Conservation (phyloP, 2,888 invertebrate species). For the Hirtodrosophila histrioides region DNA sequence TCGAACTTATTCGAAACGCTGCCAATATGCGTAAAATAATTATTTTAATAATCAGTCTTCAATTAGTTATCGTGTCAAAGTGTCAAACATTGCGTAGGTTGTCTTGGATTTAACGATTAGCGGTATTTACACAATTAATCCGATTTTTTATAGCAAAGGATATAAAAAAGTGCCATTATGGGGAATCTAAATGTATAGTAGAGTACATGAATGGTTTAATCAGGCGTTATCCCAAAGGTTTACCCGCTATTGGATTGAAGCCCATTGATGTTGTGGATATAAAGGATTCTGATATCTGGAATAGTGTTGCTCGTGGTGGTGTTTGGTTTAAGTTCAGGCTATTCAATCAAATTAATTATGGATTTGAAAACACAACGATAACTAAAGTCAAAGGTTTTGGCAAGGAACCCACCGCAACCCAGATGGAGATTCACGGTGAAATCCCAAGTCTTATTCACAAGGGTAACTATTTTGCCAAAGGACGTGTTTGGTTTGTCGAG, state of each 20-base stretch:
- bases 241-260: constrained; percentile 39
- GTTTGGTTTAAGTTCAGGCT: constrained; percentile 27
- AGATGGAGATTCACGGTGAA: constrained; percentile 54
- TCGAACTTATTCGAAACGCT: too few relatives aligned
- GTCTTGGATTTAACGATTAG: not conserved
- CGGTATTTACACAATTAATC: too few relatives aligned
- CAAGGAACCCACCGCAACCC: constrained; percentile 43
- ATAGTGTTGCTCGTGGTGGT: constrained; percentile 7
- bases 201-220: constrained; percentile 41
- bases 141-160: constrained; percentile 13
- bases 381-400: constrained; percentile 55
- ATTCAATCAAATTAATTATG: constrained; percentile 41
- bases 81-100: constrained; percentile 35
- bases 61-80: constrained; percentile 3
- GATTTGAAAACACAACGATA: constrained; percentile 56
- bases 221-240: constrained; percentile 25
- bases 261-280: constrained; percentile 41
- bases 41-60: not conserved
- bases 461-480: constrained; percentile 29
- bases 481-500: constrained; percentile 18
- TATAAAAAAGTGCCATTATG: constrained; percentile 47
- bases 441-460: constrained; percentile 52
- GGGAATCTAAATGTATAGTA: constrained; percentile 39
- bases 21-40: constrained; percentile 17
- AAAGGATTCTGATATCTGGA: constrained; percentile 26